Evolutionary conservation across 2,888 invertebrate genomes (phyloP).

Genomic region (Yponomeuta plumbellus): DNA sequence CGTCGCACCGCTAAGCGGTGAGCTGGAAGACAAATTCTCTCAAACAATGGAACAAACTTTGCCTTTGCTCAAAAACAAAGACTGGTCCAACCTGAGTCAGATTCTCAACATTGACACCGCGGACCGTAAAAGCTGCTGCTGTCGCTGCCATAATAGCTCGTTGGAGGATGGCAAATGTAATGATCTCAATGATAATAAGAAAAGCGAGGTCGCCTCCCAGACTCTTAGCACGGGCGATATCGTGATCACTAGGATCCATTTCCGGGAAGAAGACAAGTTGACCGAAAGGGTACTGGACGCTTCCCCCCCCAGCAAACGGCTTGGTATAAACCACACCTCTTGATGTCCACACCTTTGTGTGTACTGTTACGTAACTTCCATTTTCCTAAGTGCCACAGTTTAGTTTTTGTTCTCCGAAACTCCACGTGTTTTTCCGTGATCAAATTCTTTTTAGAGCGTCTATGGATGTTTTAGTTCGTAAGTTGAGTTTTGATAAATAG

Average conservation of each 20-base stretch:
- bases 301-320: slow-evolving; percentile 58
- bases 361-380: slow-evolving; percentile 40
- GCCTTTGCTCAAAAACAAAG: slow-evolving; percentile 71
- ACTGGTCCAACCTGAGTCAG: slow-evolving; percentile 71
- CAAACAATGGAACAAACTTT: slow-evolving; percentile 73
- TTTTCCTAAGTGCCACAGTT: slow-evolving; percentile 64
- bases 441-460: slow-evolving; percentile 8
- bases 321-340: slow-evolving; percentile 64
- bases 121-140: slow-evolving; percentile 69
- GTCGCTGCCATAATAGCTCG: slow-evolving; percentile 74
- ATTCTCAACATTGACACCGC: slow-evolving; percentile 65
- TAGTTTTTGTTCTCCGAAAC: slow-evolving; percentile 41
- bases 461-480: not conserved
- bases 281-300: slow-evolving; percentile 68
- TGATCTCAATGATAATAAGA: slow-evolving; percentile 65
- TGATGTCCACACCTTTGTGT: slow-evolving; percentile 51
- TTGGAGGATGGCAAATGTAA: slow-evolving; percentile 58
- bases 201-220: slow-evolving; percentile 82
- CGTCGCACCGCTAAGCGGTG: slow-evolving; percentile 82
- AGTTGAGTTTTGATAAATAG: slow-evolving; percentile 15
- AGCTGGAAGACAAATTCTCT: slow-evolving; percentile 70
- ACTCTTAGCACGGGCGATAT: slow-evolving; percentile 95
- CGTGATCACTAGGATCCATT: slow-evolving; percentile 89
- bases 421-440: slow-evolving; percentile 30
- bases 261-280: slow-evolving; percentile 68